Conservation (phyloP, 2,888 invertebrate genomes). For the Deroplatys truncata region DNA sequence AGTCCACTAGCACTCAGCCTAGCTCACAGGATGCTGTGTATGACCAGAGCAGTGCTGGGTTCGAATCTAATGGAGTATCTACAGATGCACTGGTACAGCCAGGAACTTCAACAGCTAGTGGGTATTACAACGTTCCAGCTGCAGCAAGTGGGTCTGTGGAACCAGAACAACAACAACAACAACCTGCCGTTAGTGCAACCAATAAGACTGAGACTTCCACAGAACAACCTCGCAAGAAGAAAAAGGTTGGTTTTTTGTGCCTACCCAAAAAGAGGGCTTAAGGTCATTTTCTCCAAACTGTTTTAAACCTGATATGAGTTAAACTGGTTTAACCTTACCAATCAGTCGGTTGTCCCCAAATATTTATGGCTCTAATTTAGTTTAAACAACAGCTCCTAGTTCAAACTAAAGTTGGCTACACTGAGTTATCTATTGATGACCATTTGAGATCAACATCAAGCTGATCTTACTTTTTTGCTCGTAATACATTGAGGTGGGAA, state of each 20-base stretch:
- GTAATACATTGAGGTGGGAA: too few species aligned
- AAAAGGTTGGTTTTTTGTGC: neutral
- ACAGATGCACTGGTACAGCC: constrained; percentile 31
- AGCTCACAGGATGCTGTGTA: neutral
- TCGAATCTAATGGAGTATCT: constrained; percentile 16
- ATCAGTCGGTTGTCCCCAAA: too few species aligned
- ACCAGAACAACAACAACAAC: constrained; percentile 35
- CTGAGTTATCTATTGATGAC: too few species aligned
- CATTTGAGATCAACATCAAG: too few species aligned
- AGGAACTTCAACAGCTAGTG: constrained; percentile 32
- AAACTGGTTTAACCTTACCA: too few species aligned
- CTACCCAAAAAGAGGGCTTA: neutral
- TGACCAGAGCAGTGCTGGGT: neutral
- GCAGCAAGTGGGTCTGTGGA: constrained; percentile 31
- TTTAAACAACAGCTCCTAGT: too few species aligned
- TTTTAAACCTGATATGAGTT: too few species aligned
- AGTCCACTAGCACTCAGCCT: constrained; percentile 36
- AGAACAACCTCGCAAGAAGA: constrained; percentile 6
- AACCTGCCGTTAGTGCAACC: neutral
- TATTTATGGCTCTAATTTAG: too few species aligned
- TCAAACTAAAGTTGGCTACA: too few species aligned
- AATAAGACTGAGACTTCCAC: neutral
- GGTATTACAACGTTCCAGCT: constrained; percentile 30
- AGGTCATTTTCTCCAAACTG: too few species aligned
- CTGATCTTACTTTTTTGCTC: too few species aligned